phyloP scores from a whole-genome alignment of 2,888 invertebrate genomes.

The Drosophila peninsularis region DNA sequence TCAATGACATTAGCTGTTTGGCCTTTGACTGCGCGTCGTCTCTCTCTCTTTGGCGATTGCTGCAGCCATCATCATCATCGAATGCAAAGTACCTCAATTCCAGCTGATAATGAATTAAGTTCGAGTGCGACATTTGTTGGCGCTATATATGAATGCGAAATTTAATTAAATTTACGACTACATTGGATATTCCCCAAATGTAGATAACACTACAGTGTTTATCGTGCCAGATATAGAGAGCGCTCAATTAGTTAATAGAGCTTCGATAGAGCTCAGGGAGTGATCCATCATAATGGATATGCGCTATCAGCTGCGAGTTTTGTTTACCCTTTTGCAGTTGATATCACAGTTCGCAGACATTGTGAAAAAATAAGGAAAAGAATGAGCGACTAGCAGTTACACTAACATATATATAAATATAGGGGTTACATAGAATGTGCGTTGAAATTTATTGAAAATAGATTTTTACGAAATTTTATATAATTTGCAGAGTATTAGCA shows the following conservation, averaged over 20 bases:
- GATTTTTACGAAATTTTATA: no score
- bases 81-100: constrained; percentile 23
- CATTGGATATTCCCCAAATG: not conserved
- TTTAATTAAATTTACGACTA: constrained; percentile 21
- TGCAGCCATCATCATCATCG: constrained; percentile 20
- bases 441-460: no score
- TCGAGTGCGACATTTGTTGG: constrained; percentile 28
- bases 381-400: no score
- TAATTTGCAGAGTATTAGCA: no score
- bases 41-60: constrained; percentile 16
- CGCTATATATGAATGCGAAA: constrained; percentile 23
- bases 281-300: constrained; percentile 2
- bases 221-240: constrained; percentile 7
- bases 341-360: no score
- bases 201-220: constrained; percentile 13
- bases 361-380: no score
- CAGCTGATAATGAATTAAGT: constrained; percentile 30
- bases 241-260: constrained; percentile 23
- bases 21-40: not conserved
- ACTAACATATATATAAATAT: not conserved
- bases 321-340: constrained; percentile 1
- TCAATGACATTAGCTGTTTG: constrained; percentile 52
- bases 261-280: constrained; percentile 1
- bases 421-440: no score
- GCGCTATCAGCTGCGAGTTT: constrained; percentile 10